Evolutionary conservation across 2,888 invertebrate species (phyloP).

Genomic region (Erebia aethiops): DNA sequence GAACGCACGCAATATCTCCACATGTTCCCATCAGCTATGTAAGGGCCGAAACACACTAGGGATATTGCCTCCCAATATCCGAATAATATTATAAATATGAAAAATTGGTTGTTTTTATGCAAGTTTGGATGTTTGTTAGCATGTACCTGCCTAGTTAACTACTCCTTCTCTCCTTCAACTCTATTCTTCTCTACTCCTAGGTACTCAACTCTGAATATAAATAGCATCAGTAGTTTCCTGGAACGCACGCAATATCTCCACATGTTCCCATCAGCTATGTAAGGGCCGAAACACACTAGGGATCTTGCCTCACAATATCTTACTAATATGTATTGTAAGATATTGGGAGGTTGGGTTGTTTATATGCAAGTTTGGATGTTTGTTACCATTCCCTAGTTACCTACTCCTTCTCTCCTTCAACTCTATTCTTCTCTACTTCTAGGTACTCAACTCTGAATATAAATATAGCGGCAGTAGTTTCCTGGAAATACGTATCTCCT

Average conservation of each 20-base stretch:
- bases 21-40: conserved; percentile 6
- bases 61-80: not conserved
- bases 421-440: no score
- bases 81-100: no score
- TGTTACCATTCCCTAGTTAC: no score
- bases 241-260: conserved; percentile 20
- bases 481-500: conserved; percentile 28
- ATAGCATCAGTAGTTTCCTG: conserved; percentile 29
- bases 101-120: no score
- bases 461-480: conserved; percentile 29
- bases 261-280: not conserved
- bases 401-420: no score
- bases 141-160: no score
- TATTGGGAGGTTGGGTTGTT: no score
- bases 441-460: conserved; percentile 18
- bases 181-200: no score
- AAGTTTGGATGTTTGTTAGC: no score
- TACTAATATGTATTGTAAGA: no score
- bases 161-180: no score
- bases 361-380: no score
- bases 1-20: conserved; percentile 20
- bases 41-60: not conserved
- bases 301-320: not conserved
- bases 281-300: not conserved
- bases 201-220: conserved; percentile 22